Base-by-base conservation (phyloP, 2,797 vertebrate genomes). In the Enteromius viviparus region DNA sequence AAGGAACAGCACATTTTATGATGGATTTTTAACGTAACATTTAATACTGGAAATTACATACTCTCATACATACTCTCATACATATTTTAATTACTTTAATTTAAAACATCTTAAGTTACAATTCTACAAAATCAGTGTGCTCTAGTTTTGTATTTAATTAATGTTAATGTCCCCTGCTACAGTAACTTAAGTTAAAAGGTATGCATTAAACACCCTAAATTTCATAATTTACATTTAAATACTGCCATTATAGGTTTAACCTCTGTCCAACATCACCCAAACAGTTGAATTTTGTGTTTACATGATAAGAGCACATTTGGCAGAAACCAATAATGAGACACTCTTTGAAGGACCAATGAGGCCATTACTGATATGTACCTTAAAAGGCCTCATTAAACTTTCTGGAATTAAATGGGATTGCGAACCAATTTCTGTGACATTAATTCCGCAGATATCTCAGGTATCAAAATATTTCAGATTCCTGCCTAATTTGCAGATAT, bases 251-350 rank as follows among this genome's bases (percentile, higher is more conserved):
- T 26, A 80, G 58, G 49, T 83, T 66, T 88, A 83, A 72, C 58
- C 58, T 64, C 55, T 64, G 70, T 55, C 55, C 40, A 90, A 86
- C 83, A 80, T 80, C 62, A 81, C 19, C 86, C 81, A 45, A 86
- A 62, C 64, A 42, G 47, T 68, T 49, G 77, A 86, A 80, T 72
- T 87, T 72, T 89, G 72, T 51, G 65, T 84, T 87, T 62, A 81
- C 23, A 81, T 89, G 88, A 91, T 87, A 88, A 87, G 69, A 47
- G 70, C 55, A 87, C 21, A 23, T 62, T 68, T 64, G 40, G 19
- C 74, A 82, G 81, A 68, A 87, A 87, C 72, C 42, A 80, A 75
- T 84, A 86, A 87, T 86, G 29, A 84, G 62, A 15, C 51, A 68
- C 37, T 55, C 68, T 77, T 53, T 64, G 70, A 76, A 74, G 60